Conservation (phyloP, 2,888 invertebrate genomes). For the Pantelozetes paolii region DNA sequence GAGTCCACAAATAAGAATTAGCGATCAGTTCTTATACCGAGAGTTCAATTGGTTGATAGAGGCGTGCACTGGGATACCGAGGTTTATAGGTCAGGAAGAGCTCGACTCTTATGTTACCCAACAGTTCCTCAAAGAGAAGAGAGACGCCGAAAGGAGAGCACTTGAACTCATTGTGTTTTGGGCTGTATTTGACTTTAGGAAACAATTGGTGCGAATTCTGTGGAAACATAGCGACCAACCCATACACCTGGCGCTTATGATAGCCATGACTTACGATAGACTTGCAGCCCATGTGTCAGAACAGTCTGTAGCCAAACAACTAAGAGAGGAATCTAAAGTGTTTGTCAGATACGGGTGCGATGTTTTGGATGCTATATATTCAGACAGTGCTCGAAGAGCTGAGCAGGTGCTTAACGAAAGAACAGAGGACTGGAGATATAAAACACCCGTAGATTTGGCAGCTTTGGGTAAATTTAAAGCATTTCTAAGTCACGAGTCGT, state of each 20-base stretch:
- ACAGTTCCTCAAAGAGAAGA: constrained; percentile 45
- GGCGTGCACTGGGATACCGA: constrained; percentile 50
- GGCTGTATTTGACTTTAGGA: constrained; percentile 48
- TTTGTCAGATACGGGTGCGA: constrained; percentile 49
- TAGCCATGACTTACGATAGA: constrained; percentile 49
- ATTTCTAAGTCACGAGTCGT: constrained; percentile 56
- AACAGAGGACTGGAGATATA: constrained; percentile 52
- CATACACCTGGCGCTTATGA: constrained; percentile 48
- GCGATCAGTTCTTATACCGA: constrained; percentile 47
- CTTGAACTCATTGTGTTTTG: constrained; percentile 48
- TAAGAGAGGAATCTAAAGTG: constrained; percentile 48
- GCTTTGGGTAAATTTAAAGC: constrained; percentile 41
- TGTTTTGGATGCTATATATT: constrained; percentile 51
- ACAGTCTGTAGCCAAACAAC: constrained; percentile 46
- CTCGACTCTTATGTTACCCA: constrained; percentile 51
- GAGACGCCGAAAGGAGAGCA: constrained; percentile 49
- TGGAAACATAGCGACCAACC: constrained; percentile 50
- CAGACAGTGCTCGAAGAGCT: constrained; percentile 51
- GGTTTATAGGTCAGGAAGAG: constrained; percentile 51
- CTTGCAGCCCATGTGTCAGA: constrained; percentile 48
- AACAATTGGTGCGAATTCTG: constrained; percentile 47
- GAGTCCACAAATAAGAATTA: constrained; percentile 45
- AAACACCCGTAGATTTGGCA: constrained; percentile 52
- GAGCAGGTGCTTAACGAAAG: constrained; percentile 52
- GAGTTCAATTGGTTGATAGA: constrained; percentile 49